Percentiles rank a stretch among this genome's conserved stretches.
phyloP scores from a whole-genome alignment of 2,113 vertebrate species.

The Campylorhamphus procurvoides region DNA sequence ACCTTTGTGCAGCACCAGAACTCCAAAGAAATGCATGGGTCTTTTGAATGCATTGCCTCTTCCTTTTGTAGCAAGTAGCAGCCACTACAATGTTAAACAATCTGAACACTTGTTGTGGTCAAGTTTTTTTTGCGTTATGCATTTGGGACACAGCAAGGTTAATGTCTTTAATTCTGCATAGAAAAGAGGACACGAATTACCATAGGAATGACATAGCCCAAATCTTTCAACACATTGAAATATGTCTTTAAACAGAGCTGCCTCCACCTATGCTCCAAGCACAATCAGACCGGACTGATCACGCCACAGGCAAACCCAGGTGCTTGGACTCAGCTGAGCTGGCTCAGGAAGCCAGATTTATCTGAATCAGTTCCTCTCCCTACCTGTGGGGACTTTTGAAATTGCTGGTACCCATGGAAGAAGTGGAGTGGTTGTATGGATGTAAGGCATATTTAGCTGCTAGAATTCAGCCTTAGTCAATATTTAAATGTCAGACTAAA shows the following conservation, averaged over 20 bases:
- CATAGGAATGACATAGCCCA: fast-evolving
- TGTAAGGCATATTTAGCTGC: background rate
- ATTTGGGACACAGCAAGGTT: background rate
- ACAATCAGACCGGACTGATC: fast-evolving
- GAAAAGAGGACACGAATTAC: background rate
- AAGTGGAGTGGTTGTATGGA: background rate
- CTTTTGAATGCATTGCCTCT: background rate
- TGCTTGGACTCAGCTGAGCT: background rate
- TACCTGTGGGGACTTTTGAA: fast-evolving
- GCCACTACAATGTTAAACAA: fast-evolving
- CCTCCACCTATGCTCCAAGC: background rate
- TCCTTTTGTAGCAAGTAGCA: background rate
- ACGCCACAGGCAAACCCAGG: fast-evolving
- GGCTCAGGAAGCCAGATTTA: background rate
- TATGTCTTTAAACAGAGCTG: fast-evolving
- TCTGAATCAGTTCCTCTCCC: fast-evolving
- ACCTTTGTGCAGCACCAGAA: background rate
- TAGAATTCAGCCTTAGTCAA: background rate
- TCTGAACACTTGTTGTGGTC: background rate
- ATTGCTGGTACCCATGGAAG: fast-evolving
- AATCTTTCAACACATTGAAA: background rate
- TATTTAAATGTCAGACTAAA: fast-evolving
- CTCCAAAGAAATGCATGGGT: background rate
- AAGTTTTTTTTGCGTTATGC: background rate
- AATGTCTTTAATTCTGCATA: fast-evolving